These are phyloP conservation scores for Diarsia rubi DNA, from an alignment of 2,888 invertebrate genomes.

Conservation along the genomic window DNA sequence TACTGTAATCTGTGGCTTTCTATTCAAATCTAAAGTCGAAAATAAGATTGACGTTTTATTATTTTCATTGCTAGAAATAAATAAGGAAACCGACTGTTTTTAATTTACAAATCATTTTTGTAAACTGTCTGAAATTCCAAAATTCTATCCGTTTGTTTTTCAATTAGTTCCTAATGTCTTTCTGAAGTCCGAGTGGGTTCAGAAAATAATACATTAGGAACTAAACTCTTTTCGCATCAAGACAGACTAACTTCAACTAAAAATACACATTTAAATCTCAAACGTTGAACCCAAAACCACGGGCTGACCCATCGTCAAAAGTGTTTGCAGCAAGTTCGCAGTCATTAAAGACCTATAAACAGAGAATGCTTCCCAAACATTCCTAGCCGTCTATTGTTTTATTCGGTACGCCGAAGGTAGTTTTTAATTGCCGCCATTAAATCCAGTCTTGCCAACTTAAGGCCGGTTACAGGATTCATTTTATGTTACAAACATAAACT, in stretches of 20 bases:
- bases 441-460: constrained; percentile 18
- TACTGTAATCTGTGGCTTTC: neutral
- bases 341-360: constrained; percentile 3
- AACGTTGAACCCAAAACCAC: neutral
- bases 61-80: neutral
- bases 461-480: constrained; percentile 21
- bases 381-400: constrained; percentile 38
- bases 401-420: constrained; percentile 27
- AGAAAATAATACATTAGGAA: no score
- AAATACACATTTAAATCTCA: neutral
- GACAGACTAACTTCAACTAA: neutral
- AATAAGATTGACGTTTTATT: neutral
- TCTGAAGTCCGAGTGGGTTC: no score
- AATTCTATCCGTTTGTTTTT: neutral
- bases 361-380: constrained; percentile 19
- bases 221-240: no score
- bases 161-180: neutral
- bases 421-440: constrained; percentile 50
- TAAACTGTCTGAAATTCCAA: neutral
- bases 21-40: neutral
- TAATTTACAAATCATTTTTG: neutral
- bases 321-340: constrained; percentile 2
- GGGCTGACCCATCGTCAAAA: neutral
- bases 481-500: constrained; percentile 14
- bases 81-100: neutral